These are phyloP conservation scores for Zaprionus nigranus DNA, from an alignment of 1,140 invertebrate genomes.

Conservation along the genomic window DNA sequence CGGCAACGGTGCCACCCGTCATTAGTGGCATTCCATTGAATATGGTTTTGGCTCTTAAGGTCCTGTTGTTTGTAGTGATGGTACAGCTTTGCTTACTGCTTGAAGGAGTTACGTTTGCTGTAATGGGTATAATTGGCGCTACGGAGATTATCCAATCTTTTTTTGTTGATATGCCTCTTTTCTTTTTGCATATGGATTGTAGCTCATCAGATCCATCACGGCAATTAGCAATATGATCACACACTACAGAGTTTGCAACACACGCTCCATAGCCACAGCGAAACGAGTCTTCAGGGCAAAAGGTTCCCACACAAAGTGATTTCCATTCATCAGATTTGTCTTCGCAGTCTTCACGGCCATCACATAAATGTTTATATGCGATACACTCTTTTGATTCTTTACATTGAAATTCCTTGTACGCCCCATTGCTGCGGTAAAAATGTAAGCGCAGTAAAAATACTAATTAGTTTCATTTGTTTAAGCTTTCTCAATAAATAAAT, in stretches of 20 bases:
- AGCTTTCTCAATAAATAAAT: too few species aligned
- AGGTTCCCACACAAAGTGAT: conserved; percentile 42
- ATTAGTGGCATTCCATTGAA: conserved; percentile 10
- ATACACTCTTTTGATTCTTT: conserved; percentile 40
- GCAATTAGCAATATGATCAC: conserved; percentile 87
- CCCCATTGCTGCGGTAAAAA: background rate
- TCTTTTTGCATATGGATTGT: conserved; percentile 10
- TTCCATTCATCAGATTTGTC: conserved; percentile 87
- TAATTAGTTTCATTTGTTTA: too few species aligned
- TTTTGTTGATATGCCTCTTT: background rate
- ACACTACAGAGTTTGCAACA: conserved; percentile 85
- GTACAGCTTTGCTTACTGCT: conserved; percentile 9
- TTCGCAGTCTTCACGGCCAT: conserved; percentile 85
- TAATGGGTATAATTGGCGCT: background rate
- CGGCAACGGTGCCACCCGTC: background rate
- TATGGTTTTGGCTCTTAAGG: background rate
- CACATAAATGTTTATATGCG: conserved; percentile 50
- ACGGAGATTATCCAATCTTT: background rate
- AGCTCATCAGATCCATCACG: conserved; percentile 89
- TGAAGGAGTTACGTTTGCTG: background rate
- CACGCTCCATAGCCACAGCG: conserved; percentile 87
- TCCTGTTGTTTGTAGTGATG: background rate
- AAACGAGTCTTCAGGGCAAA: conserved; percentile 84
- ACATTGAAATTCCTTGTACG: conserved; percentile 16
- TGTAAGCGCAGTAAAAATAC: too few species aligned